These are phyloP conservation scores for Ecliptopera silaceata DNA, from an alignment of 2,888 invertebrate species.

Conservation along the genomic window DNA sequence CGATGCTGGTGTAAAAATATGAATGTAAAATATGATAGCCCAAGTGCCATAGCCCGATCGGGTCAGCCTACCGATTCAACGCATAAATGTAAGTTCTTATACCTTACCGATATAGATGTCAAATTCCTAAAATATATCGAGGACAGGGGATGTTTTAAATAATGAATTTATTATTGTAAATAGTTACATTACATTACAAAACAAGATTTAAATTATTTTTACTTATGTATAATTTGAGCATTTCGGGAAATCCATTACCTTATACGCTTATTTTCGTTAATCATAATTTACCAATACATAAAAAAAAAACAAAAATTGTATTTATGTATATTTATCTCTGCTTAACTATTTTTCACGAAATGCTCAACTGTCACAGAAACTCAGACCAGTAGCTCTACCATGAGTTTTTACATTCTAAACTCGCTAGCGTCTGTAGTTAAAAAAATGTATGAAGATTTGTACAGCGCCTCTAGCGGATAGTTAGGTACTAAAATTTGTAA, in stretches of 20 bases:
- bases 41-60: conserved; percentile 74
- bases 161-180: conserved; percentile 7
- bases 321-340: not conserved
- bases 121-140: conserved; percentile 21
- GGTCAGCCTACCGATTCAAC: conserved; percentile 64
- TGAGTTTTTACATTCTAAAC: no score
- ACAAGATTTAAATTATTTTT: not conserved
- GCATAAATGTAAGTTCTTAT: conserved; percentile 32
- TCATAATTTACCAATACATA: no score
- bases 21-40: conserved; percentile 56
- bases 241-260: no score
- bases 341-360: not conserved
- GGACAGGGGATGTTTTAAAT: conserved; percentile 22
- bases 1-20: conserved; percentile 55
- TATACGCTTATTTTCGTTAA: no score
- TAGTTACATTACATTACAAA: not conserved
- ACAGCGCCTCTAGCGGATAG: no score
- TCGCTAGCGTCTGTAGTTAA: no score
- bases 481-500: no score
- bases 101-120: conserved; percentile 4
- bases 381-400: no score
- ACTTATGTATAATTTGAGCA: conserved; percentile 3
- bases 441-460: no score
- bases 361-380: conserved; percentile 3
- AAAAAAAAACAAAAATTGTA: not conserved